phyloP scores from a whole-genome alignment of 2,113 vertebrate species.

The Panurus biarmicus region DNA sequence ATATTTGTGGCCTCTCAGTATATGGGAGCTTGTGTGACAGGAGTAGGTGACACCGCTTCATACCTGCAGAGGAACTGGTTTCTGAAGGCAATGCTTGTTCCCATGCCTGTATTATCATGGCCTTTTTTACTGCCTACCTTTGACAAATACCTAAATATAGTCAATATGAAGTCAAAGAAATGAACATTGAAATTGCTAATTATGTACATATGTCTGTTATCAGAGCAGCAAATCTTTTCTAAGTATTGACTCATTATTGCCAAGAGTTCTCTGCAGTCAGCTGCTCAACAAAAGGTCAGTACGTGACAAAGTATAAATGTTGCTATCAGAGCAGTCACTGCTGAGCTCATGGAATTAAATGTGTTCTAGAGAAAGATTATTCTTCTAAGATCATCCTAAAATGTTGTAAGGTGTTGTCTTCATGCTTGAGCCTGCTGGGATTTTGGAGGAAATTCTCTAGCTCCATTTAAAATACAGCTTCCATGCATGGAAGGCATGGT shows the following conservation, averaged over 20 bases:
- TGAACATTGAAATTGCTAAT: not conserved
- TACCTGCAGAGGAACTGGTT: not conserved
- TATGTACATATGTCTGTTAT: not conserved
- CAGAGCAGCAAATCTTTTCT: not conserved
- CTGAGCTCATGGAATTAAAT: not conserved
- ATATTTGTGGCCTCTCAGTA: not conserved
- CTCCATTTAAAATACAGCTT: not conserved
- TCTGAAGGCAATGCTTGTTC: not conserved
- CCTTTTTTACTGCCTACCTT: not conserved
- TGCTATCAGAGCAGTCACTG: not conserved
- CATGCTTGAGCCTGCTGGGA: not conserved
- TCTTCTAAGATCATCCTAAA: not conserved
- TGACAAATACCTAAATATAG: not conserved
- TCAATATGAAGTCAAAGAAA: not conserved
- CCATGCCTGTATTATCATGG: not conserved
- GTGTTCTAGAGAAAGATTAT: not conserved
- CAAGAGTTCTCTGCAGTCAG: not conserved
- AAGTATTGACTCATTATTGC: constrained; percentile 19
- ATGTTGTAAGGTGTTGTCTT: not conserved
- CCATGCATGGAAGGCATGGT: accelerated
- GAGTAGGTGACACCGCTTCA: not conserved
- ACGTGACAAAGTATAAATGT: not conserved
- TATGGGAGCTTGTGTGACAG: not conserved
- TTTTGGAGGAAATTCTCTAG: not conserved
- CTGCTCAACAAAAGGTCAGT: not conserved